Evolutionary conservation across 2,797 vertebrate genomes (phyloP).

Genomic region (Alcedo quadribrachys): DNA sequence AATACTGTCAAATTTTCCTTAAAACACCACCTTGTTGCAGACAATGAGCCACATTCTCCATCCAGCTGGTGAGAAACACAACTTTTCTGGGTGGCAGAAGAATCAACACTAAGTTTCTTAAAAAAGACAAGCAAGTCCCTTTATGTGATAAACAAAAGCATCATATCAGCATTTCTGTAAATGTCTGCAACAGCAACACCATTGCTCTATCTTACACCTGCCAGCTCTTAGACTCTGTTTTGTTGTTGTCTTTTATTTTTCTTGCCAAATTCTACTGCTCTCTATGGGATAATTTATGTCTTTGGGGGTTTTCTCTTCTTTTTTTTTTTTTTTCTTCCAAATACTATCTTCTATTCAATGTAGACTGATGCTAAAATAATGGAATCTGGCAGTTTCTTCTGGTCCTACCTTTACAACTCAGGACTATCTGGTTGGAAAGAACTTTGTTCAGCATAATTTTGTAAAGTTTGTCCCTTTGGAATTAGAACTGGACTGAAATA

Average conservation of each 20-base stretch:
- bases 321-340: neutral
- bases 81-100: neutral
- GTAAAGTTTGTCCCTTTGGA: neutral
- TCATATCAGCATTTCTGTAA: neutral
- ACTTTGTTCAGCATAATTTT: neutral
- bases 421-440: neutral
- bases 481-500: neutral
- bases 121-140: neutral
- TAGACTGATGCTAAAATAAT: neutral
- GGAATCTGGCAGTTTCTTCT: neutral
- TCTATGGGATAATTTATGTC: neutral
- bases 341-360: neutral
- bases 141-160: neutral
- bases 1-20: neutral
- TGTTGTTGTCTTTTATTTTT: neutral
- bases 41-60: neutral
- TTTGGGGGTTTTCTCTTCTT: neutral
- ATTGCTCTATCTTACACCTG: neutral
- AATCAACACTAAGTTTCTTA: neutral
- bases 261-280: neutral
- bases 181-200: neutral
- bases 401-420: neutral
- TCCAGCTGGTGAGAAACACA: neutral
- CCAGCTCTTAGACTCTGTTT: neutral
- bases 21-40: neutral